Evolutionary conservation across 2,113 vertebrate genomes (phyloP).

Genomic region (Anhinga anhinga): DNA sequence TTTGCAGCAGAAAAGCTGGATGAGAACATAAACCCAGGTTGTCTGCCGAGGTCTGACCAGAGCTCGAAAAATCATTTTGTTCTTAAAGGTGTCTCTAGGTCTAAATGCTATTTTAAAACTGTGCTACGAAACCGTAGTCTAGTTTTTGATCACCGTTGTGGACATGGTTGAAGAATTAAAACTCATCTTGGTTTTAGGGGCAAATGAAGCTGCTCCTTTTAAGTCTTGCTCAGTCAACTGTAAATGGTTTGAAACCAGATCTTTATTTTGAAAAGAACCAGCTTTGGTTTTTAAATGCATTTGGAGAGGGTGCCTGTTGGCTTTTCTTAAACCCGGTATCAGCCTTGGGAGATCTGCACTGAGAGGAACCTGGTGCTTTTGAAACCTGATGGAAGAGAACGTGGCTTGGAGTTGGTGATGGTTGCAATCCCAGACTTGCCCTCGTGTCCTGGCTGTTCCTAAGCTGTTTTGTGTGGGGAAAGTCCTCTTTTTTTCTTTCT

Average conservation of each 20-base stretch:
- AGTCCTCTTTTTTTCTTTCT: no score
- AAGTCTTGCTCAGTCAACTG: background rate
- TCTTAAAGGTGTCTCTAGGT: background rate
- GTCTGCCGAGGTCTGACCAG: background rate
- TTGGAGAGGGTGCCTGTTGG: background rate
- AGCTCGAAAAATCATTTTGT: background rate
- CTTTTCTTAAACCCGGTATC: background rate
- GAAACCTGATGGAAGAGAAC: background rate
- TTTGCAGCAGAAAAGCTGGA: background rate
- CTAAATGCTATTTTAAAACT: background rate
- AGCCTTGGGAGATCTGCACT: background rate
- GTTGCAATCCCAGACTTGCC: background rate
- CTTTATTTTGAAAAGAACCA: background rate
- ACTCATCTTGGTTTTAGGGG: background rate
- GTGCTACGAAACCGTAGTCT: accelerated
- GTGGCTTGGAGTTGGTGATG: accelerated
- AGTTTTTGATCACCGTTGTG: accelerated
- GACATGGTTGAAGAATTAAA: background rate
- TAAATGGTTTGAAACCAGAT: background rate
- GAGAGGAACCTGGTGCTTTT: background rate
- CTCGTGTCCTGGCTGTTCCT: background rate
- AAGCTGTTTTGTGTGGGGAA: background rate
- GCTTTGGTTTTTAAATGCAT: background rate
- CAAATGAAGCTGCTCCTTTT: background rate
- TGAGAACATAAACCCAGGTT: background rate